phyloP scores from a whole-genome alignment of 2,797 vertebrate genomes.

The Buceros bicornis region DNA sequence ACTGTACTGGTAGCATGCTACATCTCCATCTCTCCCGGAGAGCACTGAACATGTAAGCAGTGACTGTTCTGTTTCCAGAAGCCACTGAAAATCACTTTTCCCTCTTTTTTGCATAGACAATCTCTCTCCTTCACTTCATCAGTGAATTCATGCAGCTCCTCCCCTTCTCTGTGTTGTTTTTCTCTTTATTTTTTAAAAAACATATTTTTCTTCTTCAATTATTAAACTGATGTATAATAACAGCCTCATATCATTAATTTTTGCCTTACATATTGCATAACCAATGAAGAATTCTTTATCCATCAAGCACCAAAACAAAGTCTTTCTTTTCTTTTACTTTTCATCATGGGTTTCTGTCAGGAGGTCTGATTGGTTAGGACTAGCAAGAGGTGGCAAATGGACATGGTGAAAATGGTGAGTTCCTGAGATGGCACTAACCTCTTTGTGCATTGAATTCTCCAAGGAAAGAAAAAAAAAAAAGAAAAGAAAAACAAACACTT shows the following conservation, averaged over 20 bases:
- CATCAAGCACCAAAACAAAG: not conserved
- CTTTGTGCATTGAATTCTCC: not conserved
- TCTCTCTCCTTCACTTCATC: not conserved
- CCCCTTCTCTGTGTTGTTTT: not conserved
- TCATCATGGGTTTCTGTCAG: not conserved
- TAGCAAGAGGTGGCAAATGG: not conserved
- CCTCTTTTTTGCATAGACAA: not conserved
- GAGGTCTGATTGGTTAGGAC: not conserved
- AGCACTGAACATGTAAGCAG: not conserved
- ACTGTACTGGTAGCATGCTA: not conserved
- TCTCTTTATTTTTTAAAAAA: not conserved
- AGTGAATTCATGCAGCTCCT: not conserved
- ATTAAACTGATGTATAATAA: not conserved
- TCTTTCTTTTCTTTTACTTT: not conserved
- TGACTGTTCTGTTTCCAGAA: not conserved
- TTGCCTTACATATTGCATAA: not conserved
- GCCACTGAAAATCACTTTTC: not conserved
- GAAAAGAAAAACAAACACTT: not conserved
- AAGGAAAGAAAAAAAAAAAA: not conserved
- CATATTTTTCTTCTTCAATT: not conserved
- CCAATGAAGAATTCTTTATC: not conserved
- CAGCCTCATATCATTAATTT: not conserved
- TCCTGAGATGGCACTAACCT: not conserved
- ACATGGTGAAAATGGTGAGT: not conserved
- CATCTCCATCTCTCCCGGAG: rapidly evolving